Base-by-base conservation (phyloP, 2,888 invertebrate species). In the Eristalis arbustorum region DNA sequence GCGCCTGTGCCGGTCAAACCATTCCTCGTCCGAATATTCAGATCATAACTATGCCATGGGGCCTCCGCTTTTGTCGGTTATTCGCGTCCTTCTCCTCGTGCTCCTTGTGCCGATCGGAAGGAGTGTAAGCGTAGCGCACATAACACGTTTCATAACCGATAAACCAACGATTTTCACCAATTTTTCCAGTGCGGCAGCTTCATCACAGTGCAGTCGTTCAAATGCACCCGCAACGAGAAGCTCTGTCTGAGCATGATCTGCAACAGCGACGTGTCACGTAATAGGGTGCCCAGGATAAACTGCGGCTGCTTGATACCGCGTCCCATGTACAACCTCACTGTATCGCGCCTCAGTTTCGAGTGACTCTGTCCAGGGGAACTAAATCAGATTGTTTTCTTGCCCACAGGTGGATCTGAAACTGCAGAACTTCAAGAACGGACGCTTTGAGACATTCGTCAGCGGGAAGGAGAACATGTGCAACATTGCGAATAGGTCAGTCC, bases 181-280 rank as follows among this genome's bases (percentile, higher is more conserved):
- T 22, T 61, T 42, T 57, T 40, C 49, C 66, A 80, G 80, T 62
- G 49, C 40, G 42, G 59, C 25, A 77, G 56, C 63, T 57, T 80
- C 69, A 49, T 59, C 23, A 42, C 71, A 69, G 73, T 85, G 18
- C 11, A 59, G 10, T 77, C 72, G 8, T 59, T 85, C 10, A 62
- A 59, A 11, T 85, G 81, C 28, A 63, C 14, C 40, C 28, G 18
- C n/a, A 62, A 68, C 59, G 22, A 68, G 18, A 11, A 67, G 11
- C 74, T 87, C 5, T 87, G 82, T 18, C 11, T 3, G 37, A 82
- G 64, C 61, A 23, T 66, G n/a, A 69, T 42, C 28, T 85, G 82
- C 34, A 49, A 18, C 14, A 57, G 62, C 13, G 66, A 22, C 4
- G 25, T 74, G 34, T 42, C 82, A 13, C 71, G 77, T 34, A 74